Conservation (phyloP, 2,113 vertebrate species). For the Embiotoca jacksoni region DNA sequence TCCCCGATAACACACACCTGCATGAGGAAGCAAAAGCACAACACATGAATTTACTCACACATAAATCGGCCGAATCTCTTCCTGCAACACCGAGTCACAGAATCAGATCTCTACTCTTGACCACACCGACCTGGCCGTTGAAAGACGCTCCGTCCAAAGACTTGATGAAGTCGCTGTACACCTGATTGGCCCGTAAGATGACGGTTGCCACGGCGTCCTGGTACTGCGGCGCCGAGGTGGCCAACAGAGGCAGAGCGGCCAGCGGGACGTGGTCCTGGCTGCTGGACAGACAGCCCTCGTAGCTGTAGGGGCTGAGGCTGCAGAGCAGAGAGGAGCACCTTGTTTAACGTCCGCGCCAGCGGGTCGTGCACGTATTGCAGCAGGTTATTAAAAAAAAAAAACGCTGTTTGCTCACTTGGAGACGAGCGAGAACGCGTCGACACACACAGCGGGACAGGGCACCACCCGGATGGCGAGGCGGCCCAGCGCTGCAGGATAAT, state of each 20-base stretch:
- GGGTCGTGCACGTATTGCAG: neutral
- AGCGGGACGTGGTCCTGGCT: constrained; percentile 98
- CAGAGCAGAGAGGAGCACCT: constrained; percentile 14
- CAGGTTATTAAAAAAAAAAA: neutral
- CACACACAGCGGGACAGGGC: constrained; percentile 95
- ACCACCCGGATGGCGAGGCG: constrained; percentile 92
- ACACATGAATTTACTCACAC: constrained; percentile 6
- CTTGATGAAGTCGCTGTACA: constrained; percentile 93
- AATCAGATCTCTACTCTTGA: no score
- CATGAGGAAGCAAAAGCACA: neutral
- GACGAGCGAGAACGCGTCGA: constrained; percentile 94
- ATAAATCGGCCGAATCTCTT: neutral
- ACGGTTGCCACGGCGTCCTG: constrained; percentile 94
- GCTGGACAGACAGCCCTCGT: constrained; percentile 95
- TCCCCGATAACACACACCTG: constrained; percentile 98
- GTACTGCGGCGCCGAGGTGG: constrained; percentile 96
- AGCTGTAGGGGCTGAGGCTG: constrained; percentile 96
- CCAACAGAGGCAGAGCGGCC: constrained; percentile 94
- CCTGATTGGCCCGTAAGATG: constrained; percentile 94
- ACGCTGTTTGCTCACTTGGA: constrained; percentile 86
- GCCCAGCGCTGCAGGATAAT: constrained; percentile 93
- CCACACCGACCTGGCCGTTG: constrained; percentile 90
- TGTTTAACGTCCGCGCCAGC: neutral
- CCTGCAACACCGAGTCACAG: neutral
- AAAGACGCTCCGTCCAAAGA: constrained; percentile 92